Conservation (phyloP, 2,113 vertebrate genomes). For the Grammomys surdaster region DNA sequence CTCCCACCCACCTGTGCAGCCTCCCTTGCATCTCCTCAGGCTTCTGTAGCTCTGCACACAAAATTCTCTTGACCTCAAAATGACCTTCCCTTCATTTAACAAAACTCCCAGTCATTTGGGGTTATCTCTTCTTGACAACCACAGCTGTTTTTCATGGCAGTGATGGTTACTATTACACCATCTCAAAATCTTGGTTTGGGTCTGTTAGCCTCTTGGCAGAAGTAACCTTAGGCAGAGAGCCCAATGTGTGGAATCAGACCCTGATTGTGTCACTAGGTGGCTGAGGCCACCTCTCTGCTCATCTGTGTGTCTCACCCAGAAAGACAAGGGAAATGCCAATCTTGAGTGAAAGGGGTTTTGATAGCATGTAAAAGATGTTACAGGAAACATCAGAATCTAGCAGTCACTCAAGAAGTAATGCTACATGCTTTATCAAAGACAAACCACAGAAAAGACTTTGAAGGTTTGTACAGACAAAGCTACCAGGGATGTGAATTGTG, state of each 20-base stretch:
- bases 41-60: not conserved
- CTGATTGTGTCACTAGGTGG: not conserved
- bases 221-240: not conserved
- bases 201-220: not conserved
- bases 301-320: not conserved
- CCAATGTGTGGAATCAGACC: not conserved
- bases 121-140: not conserved
- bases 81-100: not conserved
- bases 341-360: not conserved
- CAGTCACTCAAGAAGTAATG: not conserved
- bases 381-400: not conserved
- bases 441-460: not conserved
- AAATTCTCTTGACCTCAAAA: not conserved
- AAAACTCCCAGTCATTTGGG: not conserved
- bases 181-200: not conserved
- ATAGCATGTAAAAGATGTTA: constrained; percentile 12
- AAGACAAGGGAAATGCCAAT: not conserved
- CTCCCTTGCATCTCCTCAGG: not conserved
- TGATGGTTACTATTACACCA: not conserved
- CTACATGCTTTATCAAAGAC: not conserved
- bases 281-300: not conserved
- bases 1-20: too few relatives aligned
- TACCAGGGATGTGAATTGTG: not conserved
- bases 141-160: not conserved
- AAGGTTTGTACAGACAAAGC: not conserved